phyloP scores from a whole-genome alignment of 2,888 invertebrate genomes.

The Lissonota sp. region DNA sequence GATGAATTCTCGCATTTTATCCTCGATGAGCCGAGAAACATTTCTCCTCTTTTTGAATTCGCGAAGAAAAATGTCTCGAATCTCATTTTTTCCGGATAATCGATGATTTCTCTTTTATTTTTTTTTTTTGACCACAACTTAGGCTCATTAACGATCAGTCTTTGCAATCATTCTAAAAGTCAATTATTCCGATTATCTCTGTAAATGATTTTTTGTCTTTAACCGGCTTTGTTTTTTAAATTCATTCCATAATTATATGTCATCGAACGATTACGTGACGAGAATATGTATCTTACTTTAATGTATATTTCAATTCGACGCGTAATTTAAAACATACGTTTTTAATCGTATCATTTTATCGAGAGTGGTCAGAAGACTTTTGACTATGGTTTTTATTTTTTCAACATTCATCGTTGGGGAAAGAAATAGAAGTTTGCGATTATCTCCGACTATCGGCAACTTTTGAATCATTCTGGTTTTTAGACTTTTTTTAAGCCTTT shows the following conservation, averaged over 20 bases:
- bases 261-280: constrained; percentile 47
- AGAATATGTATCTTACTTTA: constrained; percentile 35
- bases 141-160: constrained; percentile 74
- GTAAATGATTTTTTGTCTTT: neutral
- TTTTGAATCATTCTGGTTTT: too few species aligned
- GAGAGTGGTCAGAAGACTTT: constrained; percentile 50
- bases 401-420: too few species aligned
- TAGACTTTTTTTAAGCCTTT: too few species aligned
- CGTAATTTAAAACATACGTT: constrained; percentile 37
- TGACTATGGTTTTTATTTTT: too few species aligned
- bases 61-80: constrained; percentile 31
- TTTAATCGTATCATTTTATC: constrained; percentile 32
- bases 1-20: constrained; percentile 21
- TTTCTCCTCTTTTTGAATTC: neutral
- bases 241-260: constrained; percentile 22
- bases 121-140: constrained; percentile 48
- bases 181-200: constrained; percentile 1
- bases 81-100: constrained; percentile 14
- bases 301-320: constrained; percentile 47
- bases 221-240: constrained; percentile 3
- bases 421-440: too few species aligned
- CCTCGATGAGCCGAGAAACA: constrained; percentile 20
- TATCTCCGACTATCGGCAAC: too few species aligned
- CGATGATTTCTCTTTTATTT: constrained; percentile 14
- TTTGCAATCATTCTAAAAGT: constrained; percentile 67